These are phyloP conservation scores for Megalops cyprinoides DNA, from an alignment of 2,797 vertebrate species.

Conservation along the genomic window DNA sequence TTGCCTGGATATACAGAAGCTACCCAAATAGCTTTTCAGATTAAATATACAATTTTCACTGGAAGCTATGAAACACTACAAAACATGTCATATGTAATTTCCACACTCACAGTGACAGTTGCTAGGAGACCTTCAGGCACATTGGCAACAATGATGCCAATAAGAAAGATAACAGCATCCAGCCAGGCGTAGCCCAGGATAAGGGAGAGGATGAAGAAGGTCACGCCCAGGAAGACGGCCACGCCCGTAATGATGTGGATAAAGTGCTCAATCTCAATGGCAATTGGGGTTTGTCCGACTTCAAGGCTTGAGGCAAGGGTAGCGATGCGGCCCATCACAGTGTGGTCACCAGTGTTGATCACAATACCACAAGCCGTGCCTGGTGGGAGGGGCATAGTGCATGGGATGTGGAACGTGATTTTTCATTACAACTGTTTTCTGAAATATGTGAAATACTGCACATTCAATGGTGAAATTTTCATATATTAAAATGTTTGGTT, in stretches of 20 bases:
- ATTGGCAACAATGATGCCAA: constrained; percentile 88
- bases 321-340: constrained; percentile 96
- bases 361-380: constrained; percentile 93
- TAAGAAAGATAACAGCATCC: constrained; percentile 88
- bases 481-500: too few relatives aligned
- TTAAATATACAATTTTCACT: too few relatives aligned
- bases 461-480: too few relatives aligned
- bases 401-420: not conserved
- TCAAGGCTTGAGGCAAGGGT: constrained; percentile 92
- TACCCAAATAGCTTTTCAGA: too few relatives aligned
- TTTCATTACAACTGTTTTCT: too few relatives aligned
- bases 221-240: constrained; percentile 90
- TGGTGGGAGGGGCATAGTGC: constrained; percentile 48
- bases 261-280: constrained; percentile 92
- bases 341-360: constrained; percentile 91
- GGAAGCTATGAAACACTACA: too few relatives aligned
- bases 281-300: constrained; percentile 91
- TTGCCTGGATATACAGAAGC: too few relatives aligned
- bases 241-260: constrained; percentile 97
- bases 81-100: too few relatives aligned
- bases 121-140: constrained; percentile 86
- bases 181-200: constrained; percentile 91
- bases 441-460: too few relatives aligned
- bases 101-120: constrained; percentile 86
- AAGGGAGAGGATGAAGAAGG: constrained; percentile 92